Base-by-base conservation (phyloP, 2,113 vertebrate species). In the Xiphophorus hellerii region DNA sequence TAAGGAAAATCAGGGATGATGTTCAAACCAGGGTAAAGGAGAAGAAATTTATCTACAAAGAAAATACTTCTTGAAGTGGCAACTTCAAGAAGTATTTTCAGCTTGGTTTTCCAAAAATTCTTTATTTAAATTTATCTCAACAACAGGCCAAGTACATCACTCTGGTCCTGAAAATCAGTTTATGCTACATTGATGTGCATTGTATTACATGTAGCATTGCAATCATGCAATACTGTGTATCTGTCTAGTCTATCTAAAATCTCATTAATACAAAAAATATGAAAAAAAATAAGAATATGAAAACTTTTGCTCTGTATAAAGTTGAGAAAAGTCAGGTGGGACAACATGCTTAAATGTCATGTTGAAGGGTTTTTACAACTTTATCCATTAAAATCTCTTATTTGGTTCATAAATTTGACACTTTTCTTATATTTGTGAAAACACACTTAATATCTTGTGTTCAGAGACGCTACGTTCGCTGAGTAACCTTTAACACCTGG, bases 401-500 rank as follows among this genome's bases (percentile, higher is more conserved):
- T 25, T 11, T 20, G 4, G 28, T 51, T 15, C 28, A 33, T 69
- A 69, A n/a, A 44, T 67, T 27, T 28, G 37, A 67, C 20, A n/a
- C 51, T 58, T 48, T 39, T 65, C 13, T 58, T 64, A 3, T 64
- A 63, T 29, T 29, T 37, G 42, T 44, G 8, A 15, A 60, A 70
- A 33, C 0, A 20, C n/a, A 31, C 68, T 9, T 30, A 14, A 54
- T 62, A n/a, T 15, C 15, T 8, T 12, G n/a, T 22, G 1, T 48
- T 22, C 37, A 72, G 17, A 6, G 14, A 17, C 1, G 0, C 39
- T 2, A 20, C 60, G 22, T 58, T 29, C 6, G 25, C 3, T 22
- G 31, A 13, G 12, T n/a, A 78, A 60, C 28, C 17, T 78, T 66
- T 66, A 10, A 15, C 62, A 61, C 35, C 48, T 71, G 28, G 35